Evolutionary conservation across 1,140 invertebrate species (phyloP).

Genomic region (Lasaia peninsularis): DNA sequence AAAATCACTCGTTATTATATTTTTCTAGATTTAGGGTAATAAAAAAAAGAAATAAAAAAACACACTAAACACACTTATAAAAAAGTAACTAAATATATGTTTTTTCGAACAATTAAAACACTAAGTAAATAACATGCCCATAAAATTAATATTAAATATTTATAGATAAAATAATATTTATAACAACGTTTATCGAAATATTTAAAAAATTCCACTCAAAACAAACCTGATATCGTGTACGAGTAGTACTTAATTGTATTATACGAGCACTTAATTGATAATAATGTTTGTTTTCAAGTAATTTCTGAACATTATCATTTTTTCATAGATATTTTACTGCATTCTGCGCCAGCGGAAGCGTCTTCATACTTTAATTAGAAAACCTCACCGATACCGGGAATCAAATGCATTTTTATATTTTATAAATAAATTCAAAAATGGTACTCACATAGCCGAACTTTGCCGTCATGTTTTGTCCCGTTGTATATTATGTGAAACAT

Average conservation of each 20-base stretch:
- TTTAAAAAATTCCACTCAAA: slow-evolving; percentile 21
- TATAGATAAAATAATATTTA: background rate
- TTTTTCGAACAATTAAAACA: too few species aligned
- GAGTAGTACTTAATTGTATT: slow-evolving; percentile 21
- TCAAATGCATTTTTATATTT: background rate
- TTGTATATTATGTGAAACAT: slow-evolving; percentile 74
- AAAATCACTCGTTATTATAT: too few species aligned
- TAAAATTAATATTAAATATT: background rate
- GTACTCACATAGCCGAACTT: slow-evolving; percentile 77
- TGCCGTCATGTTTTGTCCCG: slow-evolving; percentile 78
- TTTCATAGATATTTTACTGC: background rate
- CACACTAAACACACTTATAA: too few species aligned
- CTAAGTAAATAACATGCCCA: too few species aligned
- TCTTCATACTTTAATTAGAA: too few species aligned
- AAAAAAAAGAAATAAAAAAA: too few species aligned
- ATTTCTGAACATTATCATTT: background rate
- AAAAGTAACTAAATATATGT: too few species aligned
- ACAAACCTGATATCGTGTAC: slow-evolving; percentile 9
- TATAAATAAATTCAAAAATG: background rate
- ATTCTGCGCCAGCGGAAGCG: background rate
- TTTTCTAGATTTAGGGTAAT: too few species aligned
- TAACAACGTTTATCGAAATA: background rate
- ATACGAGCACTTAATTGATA: slow-evolving; percentile 5
- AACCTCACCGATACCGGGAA: background rate
- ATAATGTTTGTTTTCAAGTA: slow-evolving; percentile 1